Evolutionary conservation across 2,797 vertebrate genomes (phyloP).

Genomic region (Benthosema pterotum): DNA sequence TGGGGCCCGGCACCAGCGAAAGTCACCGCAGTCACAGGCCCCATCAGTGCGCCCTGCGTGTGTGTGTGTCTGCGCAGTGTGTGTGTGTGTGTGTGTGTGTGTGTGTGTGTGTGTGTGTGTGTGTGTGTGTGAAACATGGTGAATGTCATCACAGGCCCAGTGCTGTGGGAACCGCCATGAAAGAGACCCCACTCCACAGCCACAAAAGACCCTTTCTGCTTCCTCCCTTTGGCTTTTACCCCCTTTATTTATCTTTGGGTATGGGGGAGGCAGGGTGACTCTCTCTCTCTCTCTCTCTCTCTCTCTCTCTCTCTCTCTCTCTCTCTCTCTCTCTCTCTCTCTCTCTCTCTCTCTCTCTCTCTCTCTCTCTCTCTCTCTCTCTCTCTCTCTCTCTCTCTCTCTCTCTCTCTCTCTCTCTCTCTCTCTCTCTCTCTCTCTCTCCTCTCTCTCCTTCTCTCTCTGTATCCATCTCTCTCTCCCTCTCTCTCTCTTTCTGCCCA

Average conservation of each 20-base stretch:
- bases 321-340: slow-evolving; percentile 29
- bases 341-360: slow-evolving; percentile 3
- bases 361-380: slow-evolving; percentile 7
- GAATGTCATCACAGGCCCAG: slow-evolving; percentile 72
- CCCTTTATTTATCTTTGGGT: slow-evolving; percentile 81
- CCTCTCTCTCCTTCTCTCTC: too few species aligned
- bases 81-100: slow-evolving; percentile 55
- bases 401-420: slow-evolving; percentile 22
- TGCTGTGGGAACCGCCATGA: slow-evolving; percentile 85
- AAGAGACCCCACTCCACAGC: slow-evolving; percentile 80
- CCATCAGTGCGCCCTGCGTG: slow-evolving; percentile 54
- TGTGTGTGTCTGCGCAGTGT: slow-evolving; percentile 41
- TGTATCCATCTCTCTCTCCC: too few species aligned
- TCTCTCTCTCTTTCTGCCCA: too few species aligned
- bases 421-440: too few species aligned
- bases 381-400: slow-evolving; percentile 10
- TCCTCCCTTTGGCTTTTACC: slow-evolving; percentile 79
- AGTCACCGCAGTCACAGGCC: slow-evolving; percentile 84
- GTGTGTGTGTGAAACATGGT: slow-evolving; percentile 30
- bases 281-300: slow-evolving; percentile 40
- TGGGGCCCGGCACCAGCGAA: slow-evolving; percentile 86
- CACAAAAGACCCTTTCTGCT: slow-evolving; percentile 83
- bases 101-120: slow-evolving; percentile 34
- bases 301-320: slow-evolving; percentile 22
- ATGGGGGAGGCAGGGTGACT: slow-evolving; percentile 68